Conservation (phyloP, 2,113 vertebrate species). For the Romanogobio albipinnatus region DNA sequence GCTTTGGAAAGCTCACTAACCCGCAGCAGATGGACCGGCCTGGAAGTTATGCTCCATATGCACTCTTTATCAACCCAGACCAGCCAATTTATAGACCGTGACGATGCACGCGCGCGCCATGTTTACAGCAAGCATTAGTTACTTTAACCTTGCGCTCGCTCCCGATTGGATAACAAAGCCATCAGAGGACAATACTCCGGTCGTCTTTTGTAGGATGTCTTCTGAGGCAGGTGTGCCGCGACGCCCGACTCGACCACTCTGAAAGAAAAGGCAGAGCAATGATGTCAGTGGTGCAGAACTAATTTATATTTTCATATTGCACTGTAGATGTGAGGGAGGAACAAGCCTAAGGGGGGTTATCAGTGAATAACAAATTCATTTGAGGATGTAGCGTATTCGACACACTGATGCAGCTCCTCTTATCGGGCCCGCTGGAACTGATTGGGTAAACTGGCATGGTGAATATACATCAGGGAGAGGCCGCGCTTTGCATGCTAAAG, state of each 20-base stretch:
- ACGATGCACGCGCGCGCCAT: conserved; percentile 22
- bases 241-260: conserved; percentile 28
- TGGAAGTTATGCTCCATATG: conserved; percentile 54
- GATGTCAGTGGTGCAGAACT: conserved; percentile 64
- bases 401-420: conserved; percentile 49
- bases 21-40: conserved; percentile 54
- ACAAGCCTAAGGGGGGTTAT: conserved; percentile 62
- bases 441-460: conserved; percentile 67
- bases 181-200: conserved; percentile 18
- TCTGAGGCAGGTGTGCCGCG: background rate
- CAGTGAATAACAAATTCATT: conserved; percentile 67
- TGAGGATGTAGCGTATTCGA: conserved; percentile 63
- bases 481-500: conserved; percentile 55
- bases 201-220: background rate
- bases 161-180: conserved; percentile 36
- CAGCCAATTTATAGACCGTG: conserved; percentile 50
- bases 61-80: conserved; percentile 56
- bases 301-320: conserved; percentile 71
- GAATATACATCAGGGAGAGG: conserved; percentile 59
- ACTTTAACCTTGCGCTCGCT: conserved; percentile 45
- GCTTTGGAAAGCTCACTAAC: conserved; percentile 41
- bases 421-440: conserved; percentile 59
- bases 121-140: conserved; percentile 47
- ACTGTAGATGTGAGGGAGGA: conserved; percentile 50
- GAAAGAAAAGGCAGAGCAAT: conserved; percentile 25